Evolutionary conservation across 1,140 invertebrate species (phyloP).

Genomic region (Branchinecta lindahli): DNA sequence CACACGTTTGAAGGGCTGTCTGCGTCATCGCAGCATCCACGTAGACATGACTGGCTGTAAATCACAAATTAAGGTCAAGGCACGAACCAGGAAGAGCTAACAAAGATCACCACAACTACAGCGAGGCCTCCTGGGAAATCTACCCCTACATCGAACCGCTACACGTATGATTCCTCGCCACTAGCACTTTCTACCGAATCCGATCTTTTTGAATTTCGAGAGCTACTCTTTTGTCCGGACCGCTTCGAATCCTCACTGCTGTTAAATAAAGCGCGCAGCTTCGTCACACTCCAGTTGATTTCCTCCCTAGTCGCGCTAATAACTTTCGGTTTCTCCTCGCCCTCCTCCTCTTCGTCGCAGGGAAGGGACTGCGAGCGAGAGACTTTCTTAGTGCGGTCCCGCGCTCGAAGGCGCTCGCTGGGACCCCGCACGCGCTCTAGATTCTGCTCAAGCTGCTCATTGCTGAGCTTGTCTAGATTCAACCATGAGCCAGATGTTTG

Average conservation of each 20-base stretch:
- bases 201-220: slow-evolving; percentile 18
- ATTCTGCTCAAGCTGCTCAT: slow-evolving; percentile 15
- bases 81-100: no score
- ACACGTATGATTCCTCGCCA: slow-evolving; percentile 29
- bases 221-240: slow-evolving; percentile 9
- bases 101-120: no score
- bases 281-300: slow-evolving; percentile 33
- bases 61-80: no score
- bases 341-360: slow-evolving; percentile 23
- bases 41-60: no score
- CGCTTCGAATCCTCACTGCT: slow-evolving; percentile 17
- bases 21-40: no score
- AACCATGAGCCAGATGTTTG: slow-evolving; percentile 3
- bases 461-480: neutral
- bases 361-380: slow-evolving; percentile 22
- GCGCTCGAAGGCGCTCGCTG: slow-evolving; percentile 20
- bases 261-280: slow-evolving; percentile 30
- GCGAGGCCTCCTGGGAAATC: no score
- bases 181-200: slow-evolving; percentile 25
- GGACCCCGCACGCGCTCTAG: slow-evolving; percentile 20
- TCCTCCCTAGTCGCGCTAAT: slow-evolving; percentile 24
- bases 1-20: no score
- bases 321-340: slow-evolving; percentile 7
- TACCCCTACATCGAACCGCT: neutral
- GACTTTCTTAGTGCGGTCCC: slow-evolving; percentile 23